Percentiles rank a stretch among this genome's conserved stretches.
phyloP scores from a whole-genome alignment of 2,113 vertebrate genomes.

The Todiramphus chloris region DNA sequence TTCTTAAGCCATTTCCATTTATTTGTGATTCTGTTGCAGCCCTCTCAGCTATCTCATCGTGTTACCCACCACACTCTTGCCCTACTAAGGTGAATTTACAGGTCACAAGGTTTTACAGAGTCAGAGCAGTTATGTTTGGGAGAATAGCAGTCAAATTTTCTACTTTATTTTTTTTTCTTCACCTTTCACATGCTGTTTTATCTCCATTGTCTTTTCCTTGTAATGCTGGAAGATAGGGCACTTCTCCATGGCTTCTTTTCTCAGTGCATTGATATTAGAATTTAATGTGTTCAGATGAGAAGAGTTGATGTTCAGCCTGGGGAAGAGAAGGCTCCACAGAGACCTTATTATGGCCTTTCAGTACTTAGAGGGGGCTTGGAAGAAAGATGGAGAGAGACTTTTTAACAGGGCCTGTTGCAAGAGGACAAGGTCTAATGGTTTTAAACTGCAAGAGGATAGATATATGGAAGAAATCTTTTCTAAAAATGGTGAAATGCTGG shows the following conservation, averaged over 20 bases:
- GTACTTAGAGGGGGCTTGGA: background rate
- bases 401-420: background rate
- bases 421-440: background rate
- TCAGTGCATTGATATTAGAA: background rate
- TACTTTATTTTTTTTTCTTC: background rate
- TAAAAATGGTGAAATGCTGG: background rate
- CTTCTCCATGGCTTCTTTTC: background rate
- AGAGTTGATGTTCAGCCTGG: background rate
- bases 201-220: background rate
- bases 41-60: background rate
- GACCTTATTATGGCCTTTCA: background rate
- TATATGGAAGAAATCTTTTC: background rate
- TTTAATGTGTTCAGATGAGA: background rate
- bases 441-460: background rate
- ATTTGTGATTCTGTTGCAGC: background rate
- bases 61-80: background rate
- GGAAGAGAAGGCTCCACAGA: background rate
- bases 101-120: background rate
- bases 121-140: background rate
- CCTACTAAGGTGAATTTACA: background rate
- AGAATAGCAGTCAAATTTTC: background rate
- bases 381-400: background rate
- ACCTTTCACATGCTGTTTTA: background rate
- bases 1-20: background rate
- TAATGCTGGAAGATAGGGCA: background rate